A percentile compares a stretch with the other conserved stretches of the same genome.
phyloP scores from a whole-genome alignment of 2,797 vertebrate genomes.

The Ammospiza maritima region DNA sequence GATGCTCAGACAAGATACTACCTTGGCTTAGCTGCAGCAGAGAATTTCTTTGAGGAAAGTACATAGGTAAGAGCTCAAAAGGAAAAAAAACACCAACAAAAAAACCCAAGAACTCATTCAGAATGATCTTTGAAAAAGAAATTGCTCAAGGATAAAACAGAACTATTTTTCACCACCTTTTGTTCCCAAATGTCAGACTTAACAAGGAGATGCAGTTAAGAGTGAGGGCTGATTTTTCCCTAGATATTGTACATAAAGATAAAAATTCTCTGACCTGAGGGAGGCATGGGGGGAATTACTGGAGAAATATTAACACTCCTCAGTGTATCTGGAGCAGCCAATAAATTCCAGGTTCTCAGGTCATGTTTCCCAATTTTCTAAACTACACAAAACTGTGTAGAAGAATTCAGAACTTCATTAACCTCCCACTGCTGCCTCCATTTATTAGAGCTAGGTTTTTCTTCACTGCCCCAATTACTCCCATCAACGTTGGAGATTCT shows the following conservation, averaged over 20 bases:
- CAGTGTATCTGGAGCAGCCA: neutral
- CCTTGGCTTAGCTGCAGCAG: neutral
- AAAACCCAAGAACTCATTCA: neutral
- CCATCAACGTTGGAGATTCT: rapidly evolving
- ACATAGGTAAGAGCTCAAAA: neutral
- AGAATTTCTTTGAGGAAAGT: neutral
- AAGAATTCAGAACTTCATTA: neutral
- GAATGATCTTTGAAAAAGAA: neutral
- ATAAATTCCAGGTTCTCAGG: neutral
- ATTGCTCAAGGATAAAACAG: neutral
- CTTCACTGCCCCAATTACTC: neutral
- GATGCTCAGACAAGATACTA: neutral
- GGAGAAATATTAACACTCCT: neutral
- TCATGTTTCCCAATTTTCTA: neutral
- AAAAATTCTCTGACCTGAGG: neutral
- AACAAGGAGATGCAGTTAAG: neutral
- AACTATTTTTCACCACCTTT: neutral
- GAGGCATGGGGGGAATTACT: rapidly evolving
- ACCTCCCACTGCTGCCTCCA: neutral
- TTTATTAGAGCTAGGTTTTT: neutral
- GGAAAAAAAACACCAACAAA: neutral
- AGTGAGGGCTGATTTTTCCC: neutral
- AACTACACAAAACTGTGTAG: neutral
- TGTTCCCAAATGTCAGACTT: neutral
- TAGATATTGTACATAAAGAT: neutral